phyloP scores from a whole-genome alignment of 2,113 vertebrate genomes.

The Trichomycterus rosablanca region DNA sequence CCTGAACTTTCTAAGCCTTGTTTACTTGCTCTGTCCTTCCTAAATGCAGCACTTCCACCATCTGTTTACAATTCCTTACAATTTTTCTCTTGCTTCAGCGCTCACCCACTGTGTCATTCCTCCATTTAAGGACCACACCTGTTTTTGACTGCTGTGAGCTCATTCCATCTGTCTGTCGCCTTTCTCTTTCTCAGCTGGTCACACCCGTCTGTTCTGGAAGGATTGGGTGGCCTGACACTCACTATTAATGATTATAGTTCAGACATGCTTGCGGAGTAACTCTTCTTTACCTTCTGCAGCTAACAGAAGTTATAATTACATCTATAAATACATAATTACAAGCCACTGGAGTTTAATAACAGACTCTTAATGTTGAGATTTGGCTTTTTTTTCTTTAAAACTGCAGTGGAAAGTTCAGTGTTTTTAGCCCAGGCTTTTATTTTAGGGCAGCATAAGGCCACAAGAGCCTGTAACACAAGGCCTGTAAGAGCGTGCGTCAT shows the following conservation, averaged over 20 bases:
- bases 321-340: constrained; percentile 24
- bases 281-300: constrained; percentile 8
- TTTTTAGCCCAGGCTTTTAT: not conserved
- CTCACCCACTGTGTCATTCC: constrained; percentile 28
- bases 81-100: not conserved
- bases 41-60: not conserved
- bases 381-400: constrained; percentile 11
- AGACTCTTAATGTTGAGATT: constrained; percentile 18
- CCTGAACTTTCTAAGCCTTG: not conserved
- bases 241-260: constrained; percentile 22
- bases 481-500: constrained; percentile 14
- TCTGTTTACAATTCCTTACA: constrained; percentile 3
- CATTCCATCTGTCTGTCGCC: constrained; percentile 62
- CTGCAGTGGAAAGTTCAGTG: constrained; percentile 17
- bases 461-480: constrained; percentile 8
- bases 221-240: constrained; percentile 10
- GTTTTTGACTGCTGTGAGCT: constrained; percentile 55
- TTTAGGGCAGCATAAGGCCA: constrained; percentile 23
- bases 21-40: not conserved
- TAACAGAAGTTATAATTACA: constrained; percentile 29
- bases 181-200: constrained; percentile 57
- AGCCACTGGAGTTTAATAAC: constrained; percentile 23
- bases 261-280: not conserved
- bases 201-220: constrained; percentile 55
- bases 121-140: constrained; percentile 61